Evolutionary conservation across 1,140 invertebrate genomes (phyloP), one percentile per base, ranked within the genome.

Genomic region (Idris sp.): DNA sequence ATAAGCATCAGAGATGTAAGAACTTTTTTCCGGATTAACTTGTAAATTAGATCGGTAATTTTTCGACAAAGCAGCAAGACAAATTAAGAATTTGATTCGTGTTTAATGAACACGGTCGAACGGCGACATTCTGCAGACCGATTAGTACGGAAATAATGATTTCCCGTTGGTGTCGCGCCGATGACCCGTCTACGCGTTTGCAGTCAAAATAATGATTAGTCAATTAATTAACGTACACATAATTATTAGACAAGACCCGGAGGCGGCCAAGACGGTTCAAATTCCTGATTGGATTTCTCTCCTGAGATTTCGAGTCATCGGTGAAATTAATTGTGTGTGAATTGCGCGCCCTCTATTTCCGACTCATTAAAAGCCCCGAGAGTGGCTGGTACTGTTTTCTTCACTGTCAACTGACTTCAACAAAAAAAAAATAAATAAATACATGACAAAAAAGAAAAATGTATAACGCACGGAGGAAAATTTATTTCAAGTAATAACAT

Each of bases 291-390:
- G 53, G 58, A 71, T 79, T 82, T 81, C 75, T 67, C 64, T 22
- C 9, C 76, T 76, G 76, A 79, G 83, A 84, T 84, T 82, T 77
- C 68, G 79, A 83, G 81, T 85, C 82, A 84, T 82, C 80, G 81
- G 80, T 76, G 78, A 84, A 86, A 88, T 87, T 88, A 88, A 88
- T 88, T 86, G 85, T 85, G 85, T 84, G 85, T 85, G 75, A 86
- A 87, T 81, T 81, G 79, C 16, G 25, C 54, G 40, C 44, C 54
- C 61, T 35, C 65, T 31, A n/a, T 54, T 56, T 56, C 53, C 26
- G 28, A 51, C 65, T 64, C 72, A 75, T 73, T 72, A 73, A 26
- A 56, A 53, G n/a, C n/a, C n/a, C 65, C 71, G 54, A 38, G 62
- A 80, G 78, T 79, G 78, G 68, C 65, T 79, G 78, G 68, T 62